Evolutionary conservation across 2,113 vertebrate genomes (phyloP), one percentile per base, ranked within the genome.

Genomic region (Etheostoma cragini): DNA sequence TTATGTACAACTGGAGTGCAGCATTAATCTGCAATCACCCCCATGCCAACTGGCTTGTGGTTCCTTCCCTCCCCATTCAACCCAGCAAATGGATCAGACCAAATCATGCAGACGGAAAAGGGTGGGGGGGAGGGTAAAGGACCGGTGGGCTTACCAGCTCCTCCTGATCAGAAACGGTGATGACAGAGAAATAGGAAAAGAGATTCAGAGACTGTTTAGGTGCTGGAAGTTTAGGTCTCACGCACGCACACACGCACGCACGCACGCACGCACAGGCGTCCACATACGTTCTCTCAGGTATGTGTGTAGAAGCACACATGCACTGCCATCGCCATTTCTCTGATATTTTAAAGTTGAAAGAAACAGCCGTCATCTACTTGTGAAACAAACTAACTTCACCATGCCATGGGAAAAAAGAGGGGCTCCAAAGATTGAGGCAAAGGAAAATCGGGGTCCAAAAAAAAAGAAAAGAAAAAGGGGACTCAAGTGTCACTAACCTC

Each of bases 401-500:
- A 93, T 90, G 89, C 91, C 81, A 61, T 67, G 67, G 76, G 53
- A 65, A 42, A 58, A 73, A 82, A 74, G 26, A 42, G 72, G 70
- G 78, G 52, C 69, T 75, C 72, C 65, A 63, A 71, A 71, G 56
- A 63, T 50, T 1, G 67, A 82, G 64, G 76, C n/a, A 76, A 71
- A 76, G 58, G 63, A 76, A 84, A 70, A 74, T 33, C 5, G 53
- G 82, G 80, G 61, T 47, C 12, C 57, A 82, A 67, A 22, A 72
- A 77, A 57, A 22, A 38, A 11, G 26, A n/a, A n/a, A n/a, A n/a
- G 2, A 3, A 30, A 3, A 5, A 42, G 79, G 79, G 78, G 82
- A 84, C 68, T 65, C 50, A 16, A 74, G 77, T 60, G 83, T 93
- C 96, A 97, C 97, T 97, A 94, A 97, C 97, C 97, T 98, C 97